These are phyloP conservation scores for Origma solitaria DNA, from an alignment of 2,113 vertebrate species.

Conservation along the genomic window DNA sequence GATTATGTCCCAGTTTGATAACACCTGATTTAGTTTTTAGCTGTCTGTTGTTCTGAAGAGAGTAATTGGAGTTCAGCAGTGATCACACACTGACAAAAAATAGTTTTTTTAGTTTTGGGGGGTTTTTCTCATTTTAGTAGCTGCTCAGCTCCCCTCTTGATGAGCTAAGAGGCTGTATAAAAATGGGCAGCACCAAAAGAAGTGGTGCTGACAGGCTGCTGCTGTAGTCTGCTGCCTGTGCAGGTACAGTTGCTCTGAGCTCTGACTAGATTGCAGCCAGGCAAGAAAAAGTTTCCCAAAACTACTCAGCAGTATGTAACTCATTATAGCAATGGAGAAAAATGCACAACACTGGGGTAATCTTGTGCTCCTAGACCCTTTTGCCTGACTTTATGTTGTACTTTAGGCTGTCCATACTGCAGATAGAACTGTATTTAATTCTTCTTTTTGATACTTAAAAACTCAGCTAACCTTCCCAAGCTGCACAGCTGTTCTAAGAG, in stretches of 20 bases:
- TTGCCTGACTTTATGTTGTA: background rate
- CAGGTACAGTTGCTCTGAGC: background rate
- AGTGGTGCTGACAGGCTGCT: background rate
- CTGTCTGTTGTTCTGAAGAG: background rate
- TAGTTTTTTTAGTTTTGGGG: background rate
- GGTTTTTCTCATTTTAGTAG: background rate
- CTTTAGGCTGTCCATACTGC: background rate
- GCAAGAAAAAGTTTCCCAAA: background rate
- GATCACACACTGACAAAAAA: background rate
- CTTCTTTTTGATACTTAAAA: background rate
- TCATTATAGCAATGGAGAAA: background rate
- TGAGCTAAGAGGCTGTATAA: background rate
- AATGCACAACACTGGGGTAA: background rate
- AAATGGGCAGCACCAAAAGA: background rate
- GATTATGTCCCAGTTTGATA: background rate
- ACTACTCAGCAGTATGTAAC: background rate
- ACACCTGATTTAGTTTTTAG: background rate
- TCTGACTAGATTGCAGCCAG: background rate
- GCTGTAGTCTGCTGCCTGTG: background rate
- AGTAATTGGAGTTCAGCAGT: background rate
- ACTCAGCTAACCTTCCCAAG: background rate
- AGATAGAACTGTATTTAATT: background rate
- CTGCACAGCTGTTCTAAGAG: background rate
- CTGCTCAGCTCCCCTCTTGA: background rate
- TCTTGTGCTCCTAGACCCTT: background rate